Percentiles rank a stretch among this genome's conserved stretches.
These are phyloP conservation scores for Poecilia picta DNA, from an alignment of 2,797 vertebrate species.

Conservation along the genomic window DNA sequence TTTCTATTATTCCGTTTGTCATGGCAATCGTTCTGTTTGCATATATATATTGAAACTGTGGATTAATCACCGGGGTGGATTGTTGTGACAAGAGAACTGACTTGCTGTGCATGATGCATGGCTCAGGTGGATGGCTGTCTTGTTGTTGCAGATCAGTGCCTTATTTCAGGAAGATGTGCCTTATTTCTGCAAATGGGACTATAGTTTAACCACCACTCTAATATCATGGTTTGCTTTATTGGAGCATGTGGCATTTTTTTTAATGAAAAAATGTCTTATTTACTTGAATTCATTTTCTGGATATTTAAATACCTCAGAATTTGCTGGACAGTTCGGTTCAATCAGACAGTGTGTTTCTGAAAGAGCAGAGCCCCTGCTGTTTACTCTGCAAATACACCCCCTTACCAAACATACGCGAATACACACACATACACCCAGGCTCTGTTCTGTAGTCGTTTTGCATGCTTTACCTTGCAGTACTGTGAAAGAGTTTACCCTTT, in stretches of 20 bases:
- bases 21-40: constrained; percentile 34
- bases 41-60: constrained; percentile 37
- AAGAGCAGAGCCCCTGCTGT: constrained; percentile 56
- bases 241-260: not conserved
- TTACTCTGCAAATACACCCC: constrained; percentile 70
- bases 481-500: not conserved
- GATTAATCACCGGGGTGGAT: constrained; percentile 55
- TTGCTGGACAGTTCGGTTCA: constrained; percentile 42
- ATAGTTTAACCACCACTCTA: constrained; percentile 5
- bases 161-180: constrained; percentile 27
- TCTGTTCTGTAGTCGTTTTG: constrained; percentile 24
- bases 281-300: not conserved
- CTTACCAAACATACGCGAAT: constrained; percentile 30
- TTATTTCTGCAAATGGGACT: constrained; percentile 30
- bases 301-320: constrained; percentile 12
- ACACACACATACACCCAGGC: constrained; percentile 25
- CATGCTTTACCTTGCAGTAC: constrained; percentile 9
- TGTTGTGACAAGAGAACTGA: constrained; percentile 34
- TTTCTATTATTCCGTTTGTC: constrained; percentile 32
- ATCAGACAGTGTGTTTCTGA: constrained; percentile 38
- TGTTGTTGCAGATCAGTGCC: constrained; percentile 37
- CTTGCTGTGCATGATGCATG: constrained; percentile 1
- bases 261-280: not conserved
- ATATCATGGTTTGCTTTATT: not conserved
- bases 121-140: constrained; percentile 26